A percentile compares a stretch with the other conserved stretches of the same genome.
Conservation (phyloP, 2,113 vertebrate species). For the Lampris incognitus region DNA sequence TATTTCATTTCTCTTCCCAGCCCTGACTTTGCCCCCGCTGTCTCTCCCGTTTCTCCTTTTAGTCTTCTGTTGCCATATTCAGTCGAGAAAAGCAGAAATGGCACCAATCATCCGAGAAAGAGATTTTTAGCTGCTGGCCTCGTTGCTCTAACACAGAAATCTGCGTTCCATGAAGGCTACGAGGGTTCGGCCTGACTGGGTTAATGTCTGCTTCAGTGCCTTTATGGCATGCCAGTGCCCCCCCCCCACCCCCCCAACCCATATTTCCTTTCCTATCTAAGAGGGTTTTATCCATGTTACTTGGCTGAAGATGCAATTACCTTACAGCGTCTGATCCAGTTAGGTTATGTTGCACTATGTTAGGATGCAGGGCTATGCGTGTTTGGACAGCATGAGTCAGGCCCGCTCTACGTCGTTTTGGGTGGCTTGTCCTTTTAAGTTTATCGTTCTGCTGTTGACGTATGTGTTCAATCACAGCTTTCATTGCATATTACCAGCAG, state of each 20-base stretch:
- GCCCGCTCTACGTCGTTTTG: constrained; percentile 6
- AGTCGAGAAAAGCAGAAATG: neutral
- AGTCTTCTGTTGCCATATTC: neutral
- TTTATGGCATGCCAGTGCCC: too few relatives aligned
- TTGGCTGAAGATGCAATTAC: neutral
- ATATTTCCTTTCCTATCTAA: neutral
- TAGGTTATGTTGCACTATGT: too few relatives aligned
- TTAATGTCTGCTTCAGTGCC: too few relatives aligned
- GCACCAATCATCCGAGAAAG: neutral
- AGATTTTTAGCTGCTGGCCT: neutral
- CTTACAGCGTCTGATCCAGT: too few relatives aligned
- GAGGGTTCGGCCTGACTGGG: too few relatives aligned
- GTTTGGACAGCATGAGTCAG: constrained; percentile 20
- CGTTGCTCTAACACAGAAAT: too few relatives aligned
- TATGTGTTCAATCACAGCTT: constrained; percentile 45
- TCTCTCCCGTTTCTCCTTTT: neutral
- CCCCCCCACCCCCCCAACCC: too few relatives aligned
- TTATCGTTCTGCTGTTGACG: constrained; percentile 42
- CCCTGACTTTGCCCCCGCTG: neutral
- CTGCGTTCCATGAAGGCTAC: too few relatives aligned
- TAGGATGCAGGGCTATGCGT: neutral
- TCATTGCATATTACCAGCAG: constrained; percentile 20
- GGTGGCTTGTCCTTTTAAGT: neutral
- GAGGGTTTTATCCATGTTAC: neutral
- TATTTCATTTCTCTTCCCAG: constrained; percentile 44